Conservation (phyloP, 2,888 invertebrate species). For the Caenorhabditis uteleia region DNA sequence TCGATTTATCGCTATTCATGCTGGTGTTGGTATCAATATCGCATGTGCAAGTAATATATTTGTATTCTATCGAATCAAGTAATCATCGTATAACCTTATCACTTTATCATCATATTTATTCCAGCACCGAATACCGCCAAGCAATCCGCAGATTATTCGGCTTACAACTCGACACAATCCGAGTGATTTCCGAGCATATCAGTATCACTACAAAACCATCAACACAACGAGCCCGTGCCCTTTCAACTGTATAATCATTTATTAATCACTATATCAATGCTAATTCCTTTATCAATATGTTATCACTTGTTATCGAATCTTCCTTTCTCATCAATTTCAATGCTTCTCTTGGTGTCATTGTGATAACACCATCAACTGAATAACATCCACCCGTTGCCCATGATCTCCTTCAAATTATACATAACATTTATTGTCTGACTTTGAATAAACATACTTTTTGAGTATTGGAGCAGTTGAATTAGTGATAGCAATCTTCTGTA, state of each 20-base stretch:
- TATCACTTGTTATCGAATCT: slow-evolving; percentile 34
- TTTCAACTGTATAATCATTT: not conserved
- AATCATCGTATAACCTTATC: not conserved
- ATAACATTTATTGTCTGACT: not conserved
- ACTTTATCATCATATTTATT: not conserved
- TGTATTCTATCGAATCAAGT: slow-evolving; percentile 30
- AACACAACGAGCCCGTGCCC: too few relatives aligned
- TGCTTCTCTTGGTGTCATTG: slow-evolving; percentile 30
- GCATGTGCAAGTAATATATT: slow-evolving; percentile 26
- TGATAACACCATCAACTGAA: slow-evolving; percentile 28
- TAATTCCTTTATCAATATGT: slow-evolving; percentile 30
- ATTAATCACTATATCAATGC: slow-evolving; percentile 15
- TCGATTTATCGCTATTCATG: slow-evolving; percentile 24
- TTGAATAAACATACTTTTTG: slow-evolving; percentile 20
- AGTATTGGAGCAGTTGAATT: slow-evolving; percentile 24
- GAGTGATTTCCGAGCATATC: too few relatives aligned
- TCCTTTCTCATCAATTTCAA: slow-evolving; percentile 31
- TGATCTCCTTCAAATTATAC: slow-evolving; percentile 17
- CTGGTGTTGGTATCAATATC: slow-evolving; percentile 28
- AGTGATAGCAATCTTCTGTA: slow-evolving; percentile 21
- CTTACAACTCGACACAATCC: too few relatives aligned
- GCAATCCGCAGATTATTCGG: slow-evolving; percentile 26
- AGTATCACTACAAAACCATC: too few relatives aligned
- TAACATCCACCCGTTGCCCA: slow-evolving; percentile 32
- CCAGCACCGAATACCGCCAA: slow-evolving; percentile 25